Percentiles rank a stretch among this genome's conserved stretches.
Evolutionary conservation across 2,888 invertebrate species (phyloP).

Genomic region (Tetranychus truncatus): DNA sequence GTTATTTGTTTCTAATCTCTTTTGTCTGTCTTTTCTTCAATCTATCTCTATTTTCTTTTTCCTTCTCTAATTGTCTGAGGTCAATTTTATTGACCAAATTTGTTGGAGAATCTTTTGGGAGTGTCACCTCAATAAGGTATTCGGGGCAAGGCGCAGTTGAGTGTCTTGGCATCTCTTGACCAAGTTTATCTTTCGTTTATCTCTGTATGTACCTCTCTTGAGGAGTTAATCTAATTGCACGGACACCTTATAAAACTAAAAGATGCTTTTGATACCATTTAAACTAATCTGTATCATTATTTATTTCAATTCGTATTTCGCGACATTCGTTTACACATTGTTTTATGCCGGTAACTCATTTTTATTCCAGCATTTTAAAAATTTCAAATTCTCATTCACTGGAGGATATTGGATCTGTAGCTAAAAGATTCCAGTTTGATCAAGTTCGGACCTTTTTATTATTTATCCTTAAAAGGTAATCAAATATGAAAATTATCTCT

Average conservation of each 20-base stretch:
- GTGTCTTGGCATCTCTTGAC: neutral
- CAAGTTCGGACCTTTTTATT: neutral
- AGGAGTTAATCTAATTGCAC: conserved; percentile 1
- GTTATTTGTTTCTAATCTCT: conserved; percentile 32
- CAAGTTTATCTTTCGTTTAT: neutral
- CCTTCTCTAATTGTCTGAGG: neutral
- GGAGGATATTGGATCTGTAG: too few species aligned
- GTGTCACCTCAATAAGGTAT: neutral
- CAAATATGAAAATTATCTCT: neutral
- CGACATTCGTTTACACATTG: too few species aligned
- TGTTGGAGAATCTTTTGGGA: conserved; percentile 3
- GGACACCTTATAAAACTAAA: conserved; percentile 1
- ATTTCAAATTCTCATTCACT: too few species aligned
- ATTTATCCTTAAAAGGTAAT: neutral
- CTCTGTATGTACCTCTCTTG: neutral
- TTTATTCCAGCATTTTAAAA: too few species aligned
- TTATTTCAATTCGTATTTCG: neutral
- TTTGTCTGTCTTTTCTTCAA: conserved; percentile 35
- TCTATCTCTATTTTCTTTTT: conserved; percentile 1
- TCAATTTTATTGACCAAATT: neutral
- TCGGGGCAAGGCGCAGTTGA: neutral
- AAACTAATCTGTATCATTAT: neutral
- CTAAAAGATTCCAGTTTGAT: neutral
- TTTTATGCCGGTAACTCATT: too few species aligned
- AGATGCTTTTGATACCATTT: conserved; percentile 5